Conservation (phyloP, 2,113 vertebrate species). For the Alouatta palliata region DNA sequence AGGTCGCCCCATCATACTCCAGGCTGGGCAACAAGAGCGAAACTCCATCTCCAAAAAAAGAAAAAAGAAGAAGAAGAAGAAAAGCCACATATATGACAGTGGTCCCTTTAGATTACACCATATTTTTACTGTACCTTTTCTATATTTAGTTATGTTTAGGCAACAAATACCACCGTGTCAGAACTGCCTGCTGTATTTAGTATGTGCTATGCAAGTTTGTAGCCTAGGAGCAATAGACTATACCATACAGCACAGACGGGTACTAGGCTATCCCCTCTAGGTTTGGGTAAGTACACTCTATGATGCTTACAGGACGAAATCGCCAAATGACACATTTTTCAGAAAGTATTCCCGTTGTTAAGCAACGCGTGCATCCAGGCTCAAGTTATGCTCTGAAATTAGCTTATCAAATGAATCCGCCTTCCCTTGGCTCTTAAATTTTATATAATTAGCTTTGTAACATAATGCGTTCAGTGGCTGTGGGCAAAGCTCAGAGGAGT, state of each 20-base stretch:
- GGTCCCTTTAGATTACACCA: background rate
- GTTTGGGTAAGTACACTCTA: background rate
- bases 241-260: background rate
- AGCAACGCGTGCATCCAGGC: background rate
- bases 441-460: conserved; percentile 38
- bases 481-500: conserved; percentile 29
- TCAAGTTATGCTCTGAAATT: background rate
- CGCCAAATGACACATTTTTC: background rate
- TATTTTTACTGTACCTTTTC: background rate
- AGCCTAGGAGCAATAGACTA: background rate
- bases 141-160: background rate
- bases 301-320: background rate
- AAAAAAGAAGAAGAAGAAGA: background rate
- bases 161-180: background rate
- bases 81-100: background rate
- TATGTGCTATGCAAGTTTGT: background rate
- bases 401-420: background rate
- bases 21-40: too few species aligned
- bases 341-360: background rate
- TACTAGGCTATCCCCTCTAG: background rate
- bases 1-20: too few species aligned
- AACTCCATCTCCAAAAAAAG: too few species aligned
- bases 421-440: background rate
- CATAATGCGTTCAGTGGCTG: background rate
- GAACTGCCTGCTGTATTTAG: background rate